A percentile compares a stretch with the other conserved stretches of the same genome.
These are phyloP conservation scores for Caenorhabditis virilis DNA, from an alignment of 2,888 invertebrate genomes.

Conservation along the genomic window DNA sequence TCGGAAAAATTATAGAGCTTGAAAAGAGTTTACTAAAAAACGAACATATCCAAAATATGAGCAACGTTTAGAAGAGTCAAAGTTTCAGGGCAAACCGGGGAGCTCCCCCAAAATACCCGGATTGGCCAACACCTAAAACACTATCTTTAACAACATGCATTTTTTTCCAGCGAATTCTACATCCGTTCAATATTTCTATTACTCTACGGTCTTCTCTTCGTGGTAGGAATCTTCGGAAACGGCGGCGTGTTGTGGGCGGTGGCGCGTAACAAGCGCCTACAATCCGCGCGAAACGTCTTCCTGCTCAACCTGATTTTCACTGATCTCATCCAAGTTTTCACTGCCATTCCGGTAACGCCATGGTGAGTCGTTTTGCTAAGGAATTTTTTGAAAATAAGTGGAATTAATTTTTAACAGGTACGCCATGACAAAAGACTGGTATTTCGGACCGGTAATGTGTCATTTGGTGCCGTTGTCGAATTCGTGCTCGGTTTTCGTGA, in stretches of 20 bases:
- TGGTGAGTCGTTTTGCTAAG: constrained; percentile 43
- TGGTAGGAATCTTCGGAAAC: constrained; percentile 63
- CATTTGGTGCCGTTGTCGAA: constrained; percentile 65
- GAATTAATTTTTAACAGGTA: constrained; percentile 35
- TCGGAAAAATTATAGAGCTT: no score
- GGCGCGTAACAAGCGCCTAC: constrained; percentile 60
- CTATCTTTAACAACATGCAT: no score
- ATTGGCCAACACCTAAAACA: no score
- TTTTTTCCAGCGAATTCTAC: constrained; percentile 53
- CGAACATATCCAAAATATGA: no score
- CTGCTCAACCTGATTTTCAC: constrained; percentile 67
- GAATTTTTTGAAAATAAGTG: not conserved
- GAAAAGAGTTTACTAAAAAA: no score
- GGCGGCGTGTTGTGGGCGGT: constrained; percentile 66
- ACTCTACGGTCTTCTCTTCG: constrained; percentile 61
- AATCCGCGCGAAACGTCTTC: constrained; percentile 68
- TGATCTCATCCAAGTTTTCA: constrained; percentile 65
- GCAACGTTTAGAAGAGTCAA: no score
- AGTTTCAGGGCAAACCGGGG: no score
- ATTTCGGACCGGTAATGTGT: constrained; percentile 67
- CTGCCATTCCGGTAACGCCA: constrained; percentile 66
- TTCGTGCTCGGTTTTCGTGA: constrained; percentile 68
- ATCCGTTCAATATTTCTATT: constrained; percentile 59
- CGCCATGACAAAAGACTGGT: constrained; percentile 66
- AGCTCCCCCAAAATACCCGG: no score